Base-by-base conservation (phyloP, 2,113 vertebrate genomes). In the Myodes glareolus region DNA sequence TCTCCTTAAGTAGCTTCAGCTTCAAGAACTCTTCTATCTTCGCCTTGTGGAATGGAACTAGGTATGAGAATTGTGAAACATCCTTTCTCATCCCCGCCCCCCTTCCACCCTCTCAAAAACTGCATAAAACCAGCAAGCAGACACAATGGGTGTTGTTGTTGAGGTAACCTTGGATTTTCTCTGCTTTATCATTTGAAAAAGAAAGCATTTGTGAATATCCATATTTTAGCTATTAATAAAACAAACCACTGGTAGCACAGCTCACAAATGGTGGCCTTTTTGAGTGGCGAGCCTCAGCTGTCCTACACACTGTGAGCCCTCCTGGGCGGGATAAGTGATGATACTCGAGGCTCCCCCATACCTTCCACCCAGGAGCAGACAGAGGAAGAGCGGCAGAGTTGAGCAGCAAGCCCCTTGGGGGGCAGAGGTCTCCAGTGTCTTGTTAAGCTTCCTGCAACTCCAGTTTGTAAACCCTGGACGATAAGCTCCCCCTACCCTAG, bases 151-250 rank as follows among this genome's bases (percentile, higher is more conserved):
- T 82, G 7, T 63, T 88, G 14, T 88, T 91, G 84, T 0, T 90
- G 23, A 78, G 47, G 42, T 77, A 85, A 90, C 86, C 93, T 94
- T 94, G 52, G 76, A 29, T 97, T 91, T 91, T 68, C 87, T 90
- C 72, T 55, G 45, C 23, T 55, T 84, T 61, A 2, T 73, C 77
- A 78, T 92, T 81, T 50, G 61, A 58, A 78, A 85, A 88, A 73
- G 58, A 88, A 96, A 80, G 47, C 55, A 55, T 92, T 96, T 82
- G 87, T 75, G 72, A 78, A 90, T 50, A 39, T 25, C 42, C 63
- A 23, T 82, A 47, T 80, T 96, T 92, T 47, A 94, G 91, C 42
- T 92, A 88, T 84, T 87, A 87, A 82, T 88, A 75, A 94, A 78
- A 76, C 27, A 42, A 55, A 91, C 77, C 0, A 47, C 77, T 95